These are phyloP conservation scores for Solen grandis DNA, from an alignment of 1,140 invertebrate genomes.

Conservation along the genomic window DNA sequence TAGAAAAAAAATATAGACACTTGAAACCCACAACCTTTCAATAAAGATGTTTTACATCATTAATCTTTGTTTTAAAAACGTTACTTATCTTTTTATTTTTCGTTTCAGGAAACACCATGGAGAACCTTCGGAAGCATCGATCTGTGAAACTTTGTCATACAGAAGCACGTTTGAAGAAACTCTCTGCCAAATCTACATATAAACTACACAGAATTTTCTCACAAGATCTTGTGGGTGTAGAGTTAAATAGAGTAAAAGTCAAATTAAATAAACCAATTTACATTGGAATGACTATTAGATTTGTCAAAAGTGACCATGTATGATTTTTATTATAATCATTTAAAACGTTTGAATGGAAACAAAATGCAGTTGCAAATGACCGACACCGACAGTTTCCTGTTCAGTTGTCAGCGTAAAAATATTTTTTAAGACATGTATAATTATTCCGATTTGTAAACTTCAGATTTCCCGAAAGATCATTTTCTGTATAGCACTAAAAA, in stretches of 20 bases:
- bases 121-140: slow-evolving; percentile 18
- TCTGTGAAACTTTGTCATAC: slow-evolving; percentile 10
- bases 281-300: slow-evolving; percentile 31
- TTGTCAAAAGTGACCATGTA: too few species aligned
- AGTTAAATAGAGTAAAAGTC: slow-evolving; percentile 30
- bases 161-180: too few species aligned
- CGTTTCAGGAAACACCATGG: slow-evolving; percentile 38
- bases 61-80: too few species aligned
- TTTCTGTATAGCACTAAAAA: slow-evolving; percentile 69
- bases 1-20: not conserved
- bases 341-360: too few species aligned
- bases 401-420: slow-evolving; percentile 78
- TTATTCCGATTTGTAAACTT: slow-evolving; percentile 59
- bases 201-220: too few species aligned
- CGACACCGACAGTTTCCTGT: too few species aligned
- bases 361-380: too few species aligned
- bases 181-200: too few species aligned
- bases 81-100: not conserved
- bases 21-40: not conserved
- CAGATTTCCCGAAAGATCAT: slow-evolving; percentile 61
- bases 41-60: too few species aligned
- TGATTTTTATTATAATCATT: too few species aligned
- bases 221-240: too few species aligned
- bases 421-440: slow-evolving; percentile 79
- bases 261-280: slow-evolving; percentile 50